phyloP scores from a whole-genome alignment of 2,797 vertebrate genomes.

The Neosalanx taihuensis region DNA sequence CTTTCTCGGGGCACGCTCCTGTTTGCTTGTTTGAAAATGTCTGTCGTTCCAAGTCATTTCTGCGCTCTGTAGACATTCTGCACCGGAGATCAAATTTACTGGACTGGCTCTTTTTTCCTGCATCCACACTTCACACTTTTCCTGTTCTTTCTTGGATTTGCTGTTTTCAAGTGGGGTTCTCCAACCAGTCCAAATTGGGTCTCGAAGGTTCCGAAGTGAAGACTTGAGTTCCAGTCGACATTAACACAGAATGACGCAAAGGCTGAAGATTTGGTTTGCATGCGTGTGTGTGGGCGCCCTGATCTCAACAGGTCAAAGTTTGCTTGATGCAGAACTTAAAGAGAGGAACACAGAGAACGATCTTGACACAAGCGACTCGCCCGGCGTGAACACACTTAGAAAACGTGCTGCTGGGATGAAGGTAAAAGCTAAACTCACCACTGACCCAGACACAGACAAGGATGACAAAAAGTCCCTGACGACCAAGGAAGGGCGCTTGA shows the following conservation, averaged over 20 bases:
- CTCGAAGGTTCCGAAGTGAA: not conserved
- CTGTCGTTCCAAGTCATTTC: not conserved
- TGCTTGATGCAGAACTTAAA: not conserved
- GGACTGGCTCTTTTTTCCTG: not conserved
- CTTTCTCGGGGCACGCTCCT: not conserved
- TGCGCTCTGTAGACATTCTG: not conserved
- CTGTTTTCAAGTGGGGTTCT: not conserved
- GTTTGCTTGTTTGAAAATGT: not conserved
- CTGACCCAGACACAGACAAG: not conserved
- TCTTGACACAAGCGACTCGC: not conserved
- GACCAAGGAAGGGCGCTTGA: not conserved
- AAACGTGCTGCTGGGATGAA: slow-evolving; percentile 7
- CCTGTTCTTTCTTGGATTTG: not conserved
- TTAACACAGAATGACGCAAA: slow-evolving; percentile 24
- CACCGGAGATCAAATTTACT: not conserved
- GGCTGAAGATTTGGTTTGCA: slow-evolving; percentile 47
- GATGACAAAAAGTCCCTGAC: not conserved
- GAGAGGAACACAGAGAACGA: not conserved
- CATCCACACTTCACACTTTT: not conserved
- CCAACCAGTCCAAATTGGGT: not conserved
- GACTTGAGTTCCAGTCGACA: not conserved
- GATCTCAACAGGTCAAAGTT: slow-evolving; percentile 30
- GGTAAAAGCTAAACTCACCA: slow-evolving; percentile 1
- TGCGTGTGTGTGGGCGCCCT: slow-evolving; percentile 51
- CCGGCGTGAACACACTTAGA: not conserved